Evolutionary conservation across 2,797 vertebrate species (phyloP).

Genomic region (Ibycter americanus): DNA sequence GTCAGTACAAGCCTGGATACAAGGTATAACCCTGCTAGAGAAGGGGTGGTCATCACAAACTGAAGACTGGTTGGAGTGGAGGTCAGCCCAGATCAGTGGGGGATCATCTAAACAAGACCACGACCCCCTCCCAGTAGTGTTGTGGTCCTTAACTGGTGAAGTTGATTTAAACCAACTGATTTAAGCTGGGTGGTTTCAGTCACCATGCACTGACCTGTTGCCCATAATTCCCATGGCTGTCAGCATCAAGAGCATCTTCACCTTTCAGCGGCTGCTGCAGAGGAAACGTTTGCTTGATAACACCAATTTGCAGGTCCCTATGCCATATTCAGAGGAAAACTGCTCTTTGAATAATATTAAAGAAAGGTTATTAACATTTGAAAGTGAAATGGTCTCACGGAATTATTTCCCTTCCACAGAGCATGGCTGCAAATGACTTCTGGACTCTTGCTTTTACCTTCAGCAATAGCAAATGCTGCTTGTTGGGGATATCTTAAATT

Average conservation of each 20-base stretch:
- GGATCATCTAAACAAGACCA: background rate
- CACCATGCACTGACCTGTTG: background rate
- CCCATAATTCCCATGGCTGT: background rate
- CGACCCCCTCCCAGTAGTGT: rapidly evolving
- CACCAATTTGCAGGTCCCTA: background rate
- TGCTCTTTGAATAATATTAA: background rate
- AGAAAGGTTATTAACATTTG: background rate
- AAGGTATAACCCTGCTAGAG: background rate
- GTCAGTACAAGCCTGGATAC: background rate
- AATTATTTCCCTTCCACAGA: background rate
- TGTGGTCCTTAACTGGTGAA: background rate
- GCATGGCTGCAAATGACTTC: background rate
- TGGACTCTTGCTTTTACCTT: background rate
- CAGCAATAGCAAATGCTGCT: background rate
- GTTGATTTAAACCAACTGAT: background rate
- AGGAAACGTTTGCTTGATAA: background rate
- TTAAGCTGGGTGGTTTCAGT: background rate
- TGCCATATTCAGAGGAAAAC: background rate
- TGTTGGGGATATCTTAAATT: background rate
- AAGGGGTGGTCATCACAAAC: background rate
- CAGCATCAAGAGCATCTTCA: background rate
- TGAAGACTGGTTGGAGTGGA: background rate
- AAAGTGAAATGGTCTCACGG: background rate
- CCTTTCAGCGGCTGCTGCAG: background rate
- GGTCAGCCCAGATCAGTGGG: background rate